Evolutionary conservation across 2,888 invertebrate species (phyloP), one percentile per base, ranked within the genome.

Genomic region (Lysandra bellargus): DNA sequence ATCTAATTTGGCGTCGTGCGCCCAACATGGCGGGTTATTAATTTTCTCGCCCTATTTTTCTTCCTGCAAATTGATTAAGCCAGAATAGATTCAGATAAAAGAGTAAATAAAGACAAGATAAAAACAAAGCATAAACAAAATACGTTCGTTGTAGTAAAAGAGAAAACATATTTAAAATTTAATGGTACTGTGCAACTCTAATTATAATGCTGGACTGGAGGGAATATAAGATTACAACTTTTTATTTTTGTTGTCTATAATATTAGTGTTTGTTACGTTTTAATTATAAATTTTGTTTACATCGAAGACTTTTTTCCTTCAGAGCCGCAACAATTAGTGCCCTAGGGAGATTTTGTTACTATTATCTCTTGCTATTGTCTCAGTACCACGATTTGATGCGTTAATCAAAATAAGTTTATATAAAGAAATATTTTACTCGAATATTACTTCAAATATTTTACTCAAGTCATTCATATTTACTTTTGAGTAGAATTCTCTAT

Each of bases 11-110:
- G 33, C 14, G 33, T 37, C 33, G 33, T 17, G 33, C 69, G 37
- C 64, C 14, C 33, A 69, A 69, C 12, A 69, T 69, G 14, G 69
- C 69, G 69, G 69, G 49, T 78, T 44, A 64, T n/a, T 80, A 33
- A 7, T 53, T 73, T 74, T 44, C 69, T 61, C 14, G 14, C 17
- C 33, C 33, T 64, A 30, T 64, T 30, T 30, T 69, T 33, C 69
- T 33, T 69, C 14, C 69, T 33, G 30, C 33, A 37, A 69, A 69
- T 69, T 33, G 33, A 69, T 69, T 33, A 33, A 5, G 33, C 69
- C 33, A 64, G 12, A 64, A 4, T 64, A 64, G 9, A 64, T 64
- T 30, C 3, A 30, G 23, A 33, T 14, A 33, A 1, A 12, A 33
- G 23, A 30, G 12, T 33, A 30, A 30, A 69, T 69, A 69, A 30